Evolutionary conservation across 2,888 invertebrate genomes (phyloP), one percentile per base, ranked within the genome.

Genomic region (Adelognathus sp.): DNA sequence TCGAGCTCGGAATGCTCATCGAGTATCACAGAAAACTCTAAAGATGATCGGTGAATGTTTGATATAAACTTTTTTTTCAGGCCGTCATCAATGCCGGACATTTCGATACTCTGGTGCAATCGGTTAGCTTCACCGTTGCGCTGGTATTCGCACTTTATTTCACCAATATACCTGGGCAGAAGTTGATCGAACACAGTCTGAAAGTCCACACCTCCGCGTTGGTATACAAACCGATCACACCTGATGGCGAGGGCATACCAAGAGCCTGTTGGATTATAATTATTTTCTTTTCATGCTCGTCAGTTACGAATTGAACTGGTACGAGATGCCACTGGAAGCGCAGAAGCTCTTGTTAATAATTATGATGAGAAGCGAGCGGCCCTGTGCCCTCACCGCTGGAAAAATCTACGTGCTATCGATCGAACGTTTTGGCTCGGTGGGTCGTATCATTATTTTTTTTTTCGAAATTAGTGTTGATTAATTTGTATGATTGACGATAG

Each of bases 251-350:
- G n/a, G 1, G 11, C 1, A 3, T 1, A 9, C 14, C 7, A 3
- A 36, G n/a, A n/a, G n/a, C n/a, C n/a, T n/a, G n/a, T 1, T 5
- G 18, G 18, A 3, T 18, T 58, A 14, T 11, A 18, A 36, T 36
- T 0, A n/a, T 1, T 4, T 1, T 36, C 5, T 36, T n/a, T n/a
- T n/a, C n/a, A n/a, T 36, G n/a, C 36, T 0, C 9, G 36, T 36
- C 21, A 76, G 76, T 9, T 76, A 76, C 14, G n/a, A 33, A 5
- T 31, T 33, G 9, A 21, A 69, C 2, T 76, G 76, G 76, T 44
- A 66, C 33, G 33, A 36, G 0, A 21, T 71, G 21, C 24, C 70
- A 3, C 11, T 4, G n/a, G 24, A 50, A 18, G 7, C 39, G 4
- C 64, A 71, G 46, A 60, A 44, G 14, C 44, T 76, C 2, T 4